Evolutionary conservation across 2,113 vertebrate species (phyloP), one percentile per base, ranked within the genome.

Genomic region (Corythornis vintsioides): DNA sequence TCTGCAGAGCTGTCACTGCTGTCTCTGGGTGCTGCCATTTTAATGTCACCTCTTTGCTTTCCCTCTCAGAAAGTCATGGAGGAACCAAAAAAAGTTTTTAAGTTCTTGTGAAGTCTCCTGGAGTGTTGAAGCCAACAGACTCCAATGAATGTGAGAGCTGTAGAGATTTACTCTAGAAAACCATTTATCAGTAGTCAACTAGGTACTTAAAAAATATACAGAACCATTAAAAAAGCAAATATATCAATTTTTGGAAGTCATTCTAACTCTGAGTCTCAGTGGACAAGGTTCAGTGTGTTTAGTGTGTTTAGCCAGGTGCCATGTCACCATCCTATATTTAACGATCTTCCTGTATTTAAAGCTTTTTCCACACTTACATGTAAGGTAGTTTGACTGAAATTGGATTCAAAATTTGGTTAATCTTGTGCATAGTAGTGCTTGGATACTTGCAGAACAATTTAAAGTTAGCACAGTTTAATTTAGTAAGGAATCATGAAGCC

Each of bases 1-100:
- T 91, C 87, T 95, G 77, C 89, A 59, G 64, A 95, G 92, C 94
- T 97, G 95, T 96, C 90, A 95, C 63, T 90, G 92, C 90, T 95
- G 94, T 96, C 95, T 96, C 92, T 88, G 92, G 90, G 72, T 86
- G 84, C 91, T 97, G 94, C 90, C 94, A 96, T 96, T 95, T 94
- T 84, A 93, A 92, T 94, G 88, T 94, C 92, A 96, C 93, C 91
- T 97, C 73, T 94, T 95, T 83, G 81, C 91, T 94, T 91, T 87
- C 56, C 17, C 26, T 85, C 95, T 95, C 95, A 92, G 91, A 90
- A 95, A 95, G 89, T 70, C 72, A 50, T 69, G 48, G 89, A 91
- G 56, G 40, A 93, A 60, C 50, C 14, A 33, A 48, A 31, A 43
- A 55, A 70, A 24, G 22, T 77, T 94, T 60, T 21, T 81, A 96